Base-by-base conservation (phyloP, 2,888 invertebrate species). In the Diplazon laetatorius region DNA sequence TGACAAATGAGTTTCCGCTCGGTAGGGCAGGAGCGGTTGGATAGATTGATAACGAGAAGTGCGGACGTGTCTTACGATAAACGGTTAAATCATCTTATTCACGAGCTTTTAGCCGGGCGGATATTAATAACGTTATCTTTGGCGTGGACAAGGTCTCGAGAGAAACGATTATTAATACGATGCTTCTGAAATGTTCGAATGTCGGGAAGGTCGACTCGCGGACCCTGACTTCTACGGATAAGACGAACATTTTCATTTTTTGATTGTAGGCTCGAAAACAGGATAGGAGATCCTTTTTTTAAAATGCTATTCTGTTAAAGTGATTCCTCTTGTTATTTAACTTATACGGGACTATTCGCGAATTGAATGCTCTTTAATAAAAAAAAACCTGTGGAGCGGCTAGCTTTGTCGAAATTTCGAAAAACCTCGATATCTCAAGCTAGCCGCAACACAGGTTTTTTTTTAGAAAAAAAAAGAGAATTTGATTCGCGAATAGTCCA, bases 71-170 rank as follows among this genome's bases (percentile, higher is more conserved):
- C 46, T n/a, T 30, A 2, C 20, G 35, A 44, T 14, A 52, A 63
- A 46, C 22, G 30, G 66, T 35, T 16, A 60, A 60, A 52, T 42
- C 48, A 18, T 59, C 37, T 37, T 35, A 37, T 59, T 35, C 66
- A 20, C 50, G 50, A 9, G 18, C 30, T 20, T 68, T 16, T 50
- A n/a, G 65, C 8, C 48, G 10, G n/a, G 59, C 39, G 57, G 37
- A 65, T 50, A 65, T 57, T 59, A 65, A 55, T 65, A 59, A 18
- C 48, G 37, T 55, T 68, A 55, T 55, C 55, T 30, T 42, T 9
- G 55, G 12, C 46, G 59, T 10, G 39, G 16, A 66, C 52, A 42
- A 16, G 48, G 20, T 65, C 20, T n/a, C 48, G 37, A 39, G 37
- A 39, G 48, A 6, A 39, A 48, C 12, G 50, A 57, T 37, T 25